Percentiles rank a stretch among this genome's conserved stretches.
Conservation (phyloP, 2,797 vertebrate genomes). For the Cossypha caffra region DNA sequence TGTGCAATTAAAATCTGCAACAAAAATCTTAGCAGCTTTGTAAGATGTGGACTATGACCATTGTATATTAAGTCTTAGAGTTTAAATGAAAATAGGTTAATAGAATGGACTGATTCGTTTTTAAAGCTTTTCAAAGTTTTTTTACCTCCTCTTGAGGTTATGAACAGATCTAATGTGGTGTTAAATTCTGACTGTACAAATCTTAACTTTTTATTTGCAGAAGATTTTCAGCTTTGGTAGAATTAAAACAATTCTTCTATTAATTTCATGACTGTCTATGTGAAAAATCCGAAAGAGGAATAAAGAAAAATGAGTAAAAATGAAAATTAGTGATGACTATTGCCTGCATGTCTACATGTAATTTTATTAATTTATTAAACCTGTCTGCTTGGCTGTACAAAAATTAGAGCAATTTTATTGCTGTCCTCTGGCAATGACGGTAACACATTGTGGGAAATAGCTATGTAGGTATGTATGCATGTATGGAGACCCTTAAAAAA, state of each 20-base stretch:
- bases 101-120: slow-evolving; percentile 9
- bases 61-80: background rate
- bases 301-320: background rate
- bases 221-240: background rate
- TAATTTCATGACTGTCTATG: background rate
- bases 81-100: slow-evolving; percentile 5
- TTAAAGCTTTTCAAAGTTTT: background rate
- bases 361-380: slow-evolving; percentile 27
- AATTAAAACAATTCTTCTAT: background rate
- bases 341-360: background rate
- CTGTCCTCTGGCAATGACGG: background rate
- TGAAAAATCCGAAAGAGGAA: background rate
- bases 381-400: background rate
- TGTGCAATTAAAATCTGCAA: slow-evolving; percentile 65
- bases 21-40: slow-evolving; percentile 43
- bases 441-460: background rate
- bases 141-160: background rate
- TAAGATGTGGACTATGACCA: slow-evolving; percentile 1
- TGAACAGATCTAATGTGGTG: background rate
- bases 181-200: background rate
- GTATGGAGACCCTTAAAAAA: background rate
- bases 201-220: background rate
- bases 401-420: background rate
- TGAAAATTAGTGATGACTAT: slow-evolving; percentile 14
- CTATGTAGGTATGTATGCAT: background rate